Conservation (phyloP, 2,888 invertebrate species). For the Limenitis camilla region DNA sequence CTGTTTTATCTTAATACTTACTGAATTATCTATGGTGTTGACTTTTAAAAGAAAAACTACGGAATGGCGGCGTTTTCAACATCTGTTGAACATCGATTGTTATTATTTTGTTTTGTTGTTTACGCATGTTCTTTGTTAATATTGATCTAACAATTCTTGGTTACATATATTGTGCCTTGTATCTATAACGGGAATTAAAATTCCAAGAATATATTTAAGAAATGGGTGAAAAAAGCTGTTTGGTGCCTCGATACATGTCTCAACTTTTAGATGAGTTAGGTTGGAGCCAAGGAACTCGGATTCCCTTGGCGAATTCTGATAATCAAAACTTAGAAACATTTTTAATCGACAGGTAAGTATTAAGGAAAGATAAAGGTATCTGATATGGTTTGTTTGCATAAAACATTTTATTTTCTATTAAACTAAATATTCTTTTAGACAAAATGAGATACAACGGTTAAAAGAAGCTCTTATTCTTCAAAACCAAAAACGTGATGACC, state of each 20-base stretch:
- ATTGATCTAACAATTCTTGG: conserved; percentile 12
- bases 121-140: background rate
- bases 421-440: conserved; percentile 42
- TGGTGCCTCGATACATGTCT: conserved; percentile 67
- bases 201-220: conserved; percentile 24
- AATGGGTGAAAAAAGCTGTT: conserved; percentile 39
- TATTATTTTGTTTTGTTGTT: background rate
- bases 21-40: too few relatives aligned
- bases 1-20: too few relatives aligned
- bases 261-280: conserved; percentile 81
- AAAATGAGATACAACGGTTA: conserved; percentile 59
- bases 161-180: background rate
- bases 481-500: conserved; percentile 56
- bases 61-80: too few relatives aligned
- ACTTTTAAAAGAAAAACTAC: too few relatives aligned
- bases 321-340: conserved; percentile 69
- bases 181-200: background rate
- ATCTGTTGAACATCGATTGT: too few relatives aligned
- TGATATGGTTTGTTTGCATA: too few relatives aligned
- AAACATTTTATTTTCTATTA: background rate
- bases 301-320: conserved; percentile 85
- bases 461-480: conserved; percentile 54
- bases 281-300: conserved; percentile 84
- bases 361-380: too few relatives aligned
- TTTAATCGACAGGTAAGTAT: conserved; percentile 50